These are phyloP conservation scores for roundworm (Caenorhabditis elegans) DNA, from an alignment of 1,140 invertebrate species.

Conservation along the genomic window DNA sequence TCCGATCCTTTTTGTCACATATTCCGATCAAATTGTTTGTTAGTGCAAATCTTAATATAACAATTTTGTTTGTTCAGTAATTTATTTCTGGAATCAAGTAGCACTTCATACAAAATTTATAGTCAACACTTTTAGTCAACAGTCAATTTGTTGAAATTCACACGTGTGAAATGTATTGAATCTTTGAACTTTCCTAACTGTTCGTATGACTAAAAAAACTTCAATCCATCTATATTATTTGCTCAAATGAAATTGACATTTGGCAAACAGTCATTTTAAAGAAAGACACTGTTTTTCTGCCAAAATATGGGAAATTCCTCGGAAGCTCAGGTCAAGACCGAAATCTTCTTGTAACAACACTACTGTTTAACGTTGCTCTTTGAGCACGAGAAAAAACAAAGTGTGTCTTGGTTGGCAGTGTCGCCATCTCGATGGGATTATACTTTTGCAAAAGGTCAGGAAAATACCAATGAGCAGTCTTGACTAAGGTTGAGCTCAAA, in stretches of 20 bases:
- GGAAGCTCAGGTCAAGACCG: not conserved
- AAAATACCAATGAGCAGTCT: not conserved
- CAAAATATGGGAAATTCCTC: not conserved
- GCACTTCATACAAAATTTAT: too few relatives aligned
- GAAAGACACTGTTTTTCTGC: not conserved
- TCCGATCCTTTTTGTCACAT: not conserved
- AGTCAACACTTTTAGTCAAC: too few relatives aligned
- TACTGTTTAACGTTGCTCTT: not conserved
- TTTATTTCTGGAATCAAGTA: conserved; percentile 26
- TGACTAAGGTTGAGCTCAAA: not conserved
- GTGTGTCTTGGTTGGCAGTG: conserved; percentile 4
- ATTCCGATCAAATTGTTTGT: conserved; percentile 26
- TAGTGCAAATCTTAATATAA: not conserved
- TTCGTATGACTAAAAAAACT: too few relatives aligned
- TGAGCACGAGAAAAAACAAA: not conserved
- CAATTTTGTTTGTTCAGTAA: conserved; percentile 5
- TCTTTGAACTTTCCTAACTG: conserved; percentile 20
- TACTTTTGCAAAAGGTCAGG: not conserved
- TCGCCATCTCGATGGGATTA: not conserved
- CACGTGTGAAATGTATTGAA: not conserved
- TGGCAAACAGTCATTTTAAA: not conserved
- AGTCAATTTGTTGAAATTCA: too few relatives aligned
- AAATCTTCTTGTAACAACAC: not conserved
- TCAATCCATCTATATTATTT: too few relatives aligned
- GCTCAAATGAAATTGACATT: not conserved